A percentile compares a stretch with the other conserved stretches of the same genome.
These are phyloP conservation scores for Glyphotaelius pellucidus DNA, from an alignment of 2,888 invertebrate genomes.

Conservation along the genomic window DNA sequence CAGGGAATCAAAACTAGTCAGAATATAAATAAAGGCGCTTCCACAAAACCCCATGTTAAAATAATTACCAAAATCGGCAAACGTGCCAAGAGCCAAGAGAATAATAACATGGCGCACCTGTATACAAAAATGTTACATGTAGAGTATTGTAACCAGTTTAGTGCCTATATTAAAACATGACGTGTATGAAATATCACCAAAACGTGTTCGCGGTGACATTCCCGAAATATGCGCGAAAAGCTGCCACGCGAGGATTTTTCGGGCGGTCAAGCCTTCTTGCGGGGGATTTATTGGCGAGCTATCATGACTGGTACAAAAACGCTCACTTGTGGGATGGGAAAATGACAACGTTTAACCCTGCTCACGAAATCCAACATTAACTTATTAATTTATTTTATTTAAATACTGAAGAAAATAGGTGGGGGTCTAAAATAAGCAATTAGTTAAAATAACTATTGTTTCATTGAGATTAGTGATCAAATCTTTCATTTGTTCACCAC, in stretches of 20 bases:
- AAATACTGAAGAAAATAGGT: background rate
- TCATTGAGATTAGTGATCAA: too few relatives aligned
- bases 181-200: background rate
- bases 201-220: constrained; percentile 11
- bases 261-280: constrained; percentile 30
- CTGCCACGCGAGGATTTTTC: constrained; percentile 19
- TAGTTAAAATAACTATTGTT: background rate
- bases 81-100: too few relatives aligned
- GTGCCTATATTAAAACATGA: background rate
- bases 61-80: too few relatives aligned
- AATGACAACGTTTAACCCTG: constrained; percentile 37
- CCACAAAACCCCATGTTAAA: too few relatives aligned
- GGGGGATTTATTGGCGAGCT: constrained; percentile 12
- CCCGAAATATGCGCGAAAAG: background rate
- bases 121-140: too few relatives aligned
- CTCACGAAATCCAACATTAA: constrained; percentile 9
- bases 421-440: background rate
- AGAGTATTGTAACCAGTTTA: background rate
- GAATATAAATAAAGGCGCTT: too few relatives aligned
- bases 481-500: too few relatives aligned
- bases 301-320: constrained; percentile 5
- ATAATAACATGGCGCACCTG: too few relatives aligned
- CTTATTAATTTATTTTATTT: background rate
- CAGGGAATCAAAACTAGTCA: too few relatives aligned
- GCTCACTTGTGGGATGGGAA: constrained; percentile 10